These are phyloP conservation scores for Ariolimax columbianus DNA, from an alignment of 2,888 invertebrate genomes.

Conservation along the genomic window DNA sequence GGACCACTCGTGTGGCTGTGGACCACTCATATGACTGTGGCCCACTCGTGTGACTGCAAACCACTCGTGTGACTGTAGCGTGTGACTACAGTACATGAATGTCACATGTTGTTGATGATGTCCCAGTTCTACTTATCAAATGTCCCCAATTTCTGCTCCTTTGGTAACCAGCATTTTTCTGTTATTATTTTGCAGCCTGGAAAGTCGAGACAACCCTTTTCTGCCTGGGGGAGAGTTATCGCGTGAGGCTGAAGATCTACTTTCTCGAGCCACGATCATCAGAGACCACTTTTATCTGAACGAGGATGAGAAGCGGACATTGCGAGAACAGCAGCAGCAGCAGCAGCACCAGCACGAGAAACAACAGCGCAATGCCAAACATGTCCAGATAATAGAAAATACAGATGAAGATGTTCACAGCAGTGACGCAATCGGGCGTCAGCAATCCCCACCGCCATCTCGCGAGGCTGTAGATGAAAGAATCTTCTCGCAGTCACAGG, in stretches of 20 bases:
- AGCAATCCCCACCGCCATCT: not conserved
- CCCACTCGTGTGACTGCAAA: too few species aligned
- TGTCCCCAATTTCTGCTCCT: too few species aligned
- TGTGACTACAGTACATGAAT: too few species aligned
- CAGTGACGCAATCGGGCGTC: not conserved
- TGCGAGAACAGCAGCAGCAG: conserved; percentile 42
- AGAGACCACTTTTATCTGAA: conserved; percentile 73
- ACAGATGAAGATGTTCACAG: conserved; percentile 16
- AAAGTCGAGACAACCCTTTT: conserved; percentile 98
- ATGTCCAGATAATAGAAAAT: conserved; percentile 40
- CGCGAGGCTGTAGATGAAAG: conserved; percentile 46
- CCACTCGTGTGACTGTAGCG: too few species aligned
- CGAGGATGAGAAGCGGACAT: conserved; percentile 61
- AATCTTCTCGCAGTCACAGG: conserved; percentile 52
- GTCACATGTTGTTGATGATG: too few species aligned
- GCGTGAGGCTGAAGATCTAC: conserved; percentile 96
- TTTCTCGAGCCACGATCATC: conserved; percentile 83
- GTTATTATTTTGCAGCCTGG: conserved; percentile 86
- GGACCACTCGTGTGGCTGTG: too few species aligned
- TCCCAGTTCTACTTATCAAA: too few species aligned
- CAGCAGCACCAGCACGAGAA: conserved; percentile 45
- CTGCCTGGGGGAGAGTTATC: conserved; percentile 96
- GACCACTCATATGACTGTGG: too few species aligned
- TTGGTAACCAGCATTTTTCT: too few species aligned
- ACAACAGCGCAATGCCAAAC: conserved; percentile 25